phyloP scores from a whole-genome alignment of 2,888 invertebrate species.

The Eilema depressum region DNA sequence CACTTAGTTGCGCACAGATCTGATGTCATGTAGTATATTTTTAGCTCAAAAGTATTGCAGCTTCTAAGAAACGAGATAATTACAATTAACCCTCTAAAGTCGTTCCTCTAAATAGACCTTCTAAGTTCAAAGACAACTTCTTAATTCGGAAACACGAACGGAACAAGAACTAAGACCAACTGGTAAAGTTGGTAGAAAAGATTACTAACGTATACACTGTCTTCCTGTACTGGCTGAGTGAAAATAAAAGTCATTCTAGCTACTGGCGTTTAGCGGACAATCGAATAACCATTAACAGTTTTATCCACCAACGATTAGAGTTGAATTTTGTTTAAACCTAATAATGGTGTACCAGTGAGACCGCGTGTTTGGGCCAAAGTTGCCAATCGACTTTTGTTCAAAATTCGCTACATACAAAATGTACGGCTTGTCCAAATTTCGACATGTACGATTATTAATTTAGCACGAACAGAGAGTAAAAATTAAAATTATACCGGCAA shows the following conservation, averaged over 20 bases:
- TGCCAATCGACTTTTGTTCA: constrained; percentile 45
- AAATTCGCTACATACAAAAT: constrained; percentile 47
- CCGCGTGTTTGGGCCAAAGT: constrained; percentile 38
- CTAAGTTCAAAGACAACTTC: constrained; percentile 23
- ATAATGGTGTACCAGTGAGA: constrained; percentile 34
- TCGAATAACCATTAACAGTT: constrained; percentile 28
- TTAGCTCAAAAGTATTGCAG: constrained; percentile 16
- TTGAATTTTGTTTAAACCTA: constrained; percentile 34
- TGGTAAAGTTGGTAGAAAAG: constrained; percentile 41
- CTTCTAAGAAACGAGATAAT: constrained; percentile 14
- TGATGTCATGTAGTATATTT: constrained; percentile 25
- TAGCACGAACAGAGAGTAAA: constrained; percentile 53
- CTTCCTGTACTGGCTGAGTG: constrained; percentile 45
- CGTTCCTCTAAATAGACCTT: constrained; percentile 12
- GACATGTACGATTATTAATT: constrained; percentile 54
- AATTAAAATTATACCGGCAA: constrained; percentile 62
- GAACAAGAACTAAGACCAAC: constrained; percentile 30
- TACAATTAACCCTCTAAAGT: constrained; percentile 1
- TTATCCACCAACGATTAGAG: constrained; percentile 26
- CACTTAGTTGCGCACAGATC: constrained; percentile 15
- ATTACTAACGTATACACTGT: constrained; percentile 43
- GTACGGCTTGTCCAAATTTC: constrained; percentile 45
- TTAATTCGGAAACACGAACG: constrained; percentile 18
- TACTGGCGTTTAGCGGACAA: constrained; percentile 34
- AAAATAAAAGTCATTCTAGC: constrained; percentile 50